Evolutionary conservation across 2,888 invertebrate genomes (phyloP), one percentile per base, ranked within the genome.

Genomic region (Protophormia terraenovae): DNA sequence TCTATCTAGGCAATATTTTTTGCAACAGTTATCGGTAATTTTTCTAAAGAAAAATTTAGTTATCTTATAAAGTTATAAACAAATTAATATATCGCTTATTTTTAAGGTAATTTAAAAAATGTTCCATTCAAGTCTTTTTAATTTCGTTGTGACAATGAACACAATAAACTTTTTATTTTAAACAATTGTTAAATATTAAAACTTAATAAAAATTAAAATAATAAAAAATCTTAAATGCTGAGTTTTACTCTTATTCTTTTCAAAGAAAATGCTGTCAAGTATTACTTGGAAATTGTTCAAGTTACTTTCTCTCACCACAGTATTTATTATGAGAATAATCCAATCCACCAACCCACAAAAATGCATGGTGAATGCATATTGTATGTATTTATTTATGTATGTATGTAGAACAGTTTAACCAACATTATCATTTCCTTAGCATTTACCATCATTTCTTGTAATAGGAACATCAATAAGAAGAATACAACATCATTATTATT

Each of bases 351-450:
- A 3, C 45, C 22, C n/a, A 14, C 22, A 16, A 14, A 24, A 38
- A 22, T n/a, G n/a, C n/a, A 24, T 38, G 16, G 29, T 16, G n/a
- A 27, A 38, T 60, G 53, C 7, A 66, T 55, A 16, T 24, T n/a
- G n/a, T n/a, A n/a, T n/a, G n/a, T n/a, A n/a, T n/a, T n/a, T n/a
- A n/a, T n/a, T n/a, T n/a, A n/a, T n/a, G n/a, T n/a, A n/a, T n/a
- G n/a, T n/a, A n/a, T n/a, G 16, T 16, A 60, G 19, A 19, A 73
- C 29, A 24, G 67, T 71, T 73, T 64, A 82, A 82, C 69, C 82
- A 71, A 71, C 75, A 82, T 85, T 79, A 85, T 85, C 62, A 75
- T 85, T 79, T 85, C 82, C 82, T 79, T 16, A 66, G 64, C 24
- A 82, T 78, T 75, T 81, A 62, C 27, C n/a, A n/a, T n/a, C n/a